A percentile compares a stretch with the other conserved stretches of the same genome.
Conservation (phyloP, 1,140 invertebrate genomes). For the Pachyrhynchus sulphureomaculatus region DNA sequence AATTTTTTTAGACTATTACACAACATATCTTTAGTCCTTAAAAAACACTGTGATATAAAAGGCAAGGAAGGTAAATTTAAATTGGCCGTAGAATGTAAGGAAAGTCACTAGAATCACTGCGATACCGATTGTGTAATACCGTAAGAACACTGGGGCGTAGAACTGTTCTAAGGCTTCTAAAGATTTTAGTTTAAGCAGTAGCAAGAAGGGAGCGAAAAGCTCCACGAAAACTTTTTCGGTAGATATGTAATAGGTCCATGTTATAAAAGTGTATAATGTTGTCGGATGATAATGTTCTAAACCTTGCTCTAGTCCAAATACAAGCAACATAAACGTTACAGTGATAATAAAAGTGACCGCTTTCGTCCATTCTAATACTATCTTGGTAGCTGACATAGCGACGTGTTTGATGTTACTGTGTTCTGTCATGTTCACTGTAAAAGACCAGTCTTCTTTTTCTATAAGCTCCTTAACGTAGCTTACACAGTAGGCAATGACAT, state of each 20-base stretch:
- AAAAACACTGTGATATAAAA: conserved; percentile 68
- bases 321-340: conserved; percentile 73
- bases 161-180: conserved; percentile 68
- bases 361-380: conserved; percentile 80
- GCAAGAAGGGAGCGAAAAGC: conserved; percentile 59
- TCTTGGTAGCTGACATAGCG: conserved; percentile 79
- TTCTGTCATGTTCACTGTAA: conserved; percentile 70
- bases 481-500: conserved; percentile 75
- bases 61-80: conserved; percentile 60
- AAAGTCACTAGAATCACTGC: conserved; percentile 58
- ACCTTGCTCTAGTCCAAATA: conserved; percentile 73
- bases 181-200: conserved; percentile 59
- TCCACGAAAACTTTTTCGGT: conserved; percentile 73
- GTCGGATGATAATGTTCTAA: conserved; percentile 72
- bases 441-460: conserved; percentile 74
- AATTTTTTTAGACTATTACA: conserved; percentile 58
- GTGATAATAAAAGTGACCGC: conserved; percentile 78
- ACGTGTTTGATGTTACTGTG: conserved; percentile 73
- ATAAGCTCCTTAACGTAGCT: conserved; percentile 71
- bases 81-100: conserved; percentile 58
- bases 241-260: conserved; percentile 69
- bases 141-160: conserved; percentile 65
- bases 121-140: conserved; percentile 57
- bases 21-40: conserved; percentile 64
- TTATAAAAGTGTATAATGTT: conserved; percentile 62